Base-by-base conservation (phyloP, 2,113 vertebrate species). In the Ctenodactylus gundi region DNA sequence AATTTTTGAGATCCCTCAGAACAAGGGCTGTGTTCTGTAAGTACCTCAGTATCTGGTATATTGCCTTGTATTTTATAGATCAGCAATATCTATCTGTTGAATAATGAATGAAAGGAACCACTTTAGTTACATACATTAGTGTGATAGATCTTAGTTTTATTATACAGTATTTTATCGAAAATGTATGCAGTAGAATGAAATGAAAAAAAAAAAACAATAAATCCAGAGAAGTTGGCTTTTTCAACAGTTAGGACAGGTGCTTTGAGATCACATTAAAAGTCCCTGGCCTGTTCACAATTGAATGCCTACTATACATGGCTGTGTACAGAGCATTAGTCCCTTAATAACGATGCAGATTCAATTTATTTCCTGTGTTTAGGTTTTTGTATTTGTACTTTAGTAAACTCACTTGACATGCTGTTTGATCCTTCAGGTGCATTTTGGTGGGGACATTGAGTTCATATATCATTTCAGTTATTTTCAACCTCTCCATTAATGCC, bases 401-500 rank as follows among this genome's bases (percentile, higher is more conserved):
- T 31, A 77, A 94, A 78, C 10, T 53, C 1, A 51, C 60, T 65
- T 80, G 29, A n/a, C 34, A 46, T 84, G 36, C 46, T 94, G n/a
- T 46, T 95, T 87, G 27, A 65, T 67, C 62, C 17, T 7, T 65
- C 31, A 49, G 72, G 55, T 96, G 39, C 20, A 87, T 36, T 77
- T 89, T 83, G 6, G 58, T 89, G 73, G 44, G 34, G 20, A 75
- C n/a, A 36, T 0, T 85, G 57, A 92, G 34, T 92, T 94, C 67
- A 89, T 95, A 67, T 62, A 91, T 96, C 88, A 94, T 90, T 84
- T 92, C 53, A 64, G 31, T 90, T 96, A 80, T 95, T 97, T 95
- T 96, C 70, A 89, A 36, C 36, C 78, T 85, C 62, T 90, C 86
- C 76, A 88, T 97, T 94, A 92, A 88, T 67, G 53, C 34, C 77